Conservation (phyloP, 2,888 invertebrate genomes). For the Acleris cristana region DNA sequence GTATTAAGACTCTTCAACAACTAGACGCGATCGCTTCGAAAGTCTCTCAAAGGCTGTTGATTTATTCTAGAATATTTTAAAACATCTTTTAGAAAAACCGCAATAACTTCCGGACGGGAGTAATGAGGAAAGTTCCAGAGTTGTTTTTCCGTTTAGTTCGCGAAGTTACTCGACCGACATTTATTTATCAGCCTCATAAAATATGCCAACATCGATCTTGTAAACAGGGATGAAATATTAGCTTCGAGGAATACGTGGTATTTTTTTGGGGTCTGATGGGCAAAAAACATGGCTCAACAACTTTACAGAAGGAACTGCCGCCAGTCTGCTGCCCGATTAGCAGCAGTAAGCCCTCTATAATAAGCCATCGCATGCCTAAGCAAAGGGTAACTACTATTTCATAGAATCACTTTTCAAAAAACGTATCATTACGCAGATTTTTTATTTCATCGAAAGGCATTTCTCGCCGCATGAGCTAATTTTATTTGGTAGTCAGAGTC, state of each 20-base stretch:
- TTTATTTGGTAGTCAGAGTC: no score
- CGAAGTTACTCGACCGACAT: constrained; percentile 22
- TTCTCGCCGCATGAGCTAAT: no score
- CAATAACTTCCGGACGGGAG: constrained; percentile 28
- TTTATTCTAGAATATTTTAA: constrained; percentile 27
- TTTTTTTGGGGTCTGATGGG: neutral
- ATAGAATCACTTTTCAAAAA: no score
- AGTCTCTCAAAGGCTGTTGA: constrained; percentile 8
- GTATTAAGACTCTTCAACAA: neutral
- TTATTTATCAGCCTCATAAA: constrained; percentile 30
- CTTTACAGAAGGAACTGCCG: no score
- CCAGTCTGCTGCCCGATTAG: no score
- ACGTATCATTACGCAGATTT: no score
- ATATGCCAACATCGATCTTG: constrained; percentile 28
- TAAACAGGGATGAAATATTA: constrained; percentile 26
- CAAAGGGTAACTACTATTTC: no score
- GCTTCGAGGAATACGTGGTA: constrained; percentile 9
- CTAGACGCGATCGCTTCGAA: neutral
- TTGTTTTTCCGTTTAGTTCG: constrained; percentile 37
- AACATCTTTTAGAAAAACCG: constrained; percentile 24
- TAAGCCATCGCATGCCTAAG: no score
- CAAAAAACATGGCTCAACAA: no score
- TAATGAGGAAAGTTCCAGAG: constrained; percentile 43
- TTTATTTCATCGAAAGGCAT: no score
- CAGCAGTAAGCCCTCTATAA: no score